phyloP scores from a whole-genome alignment of 2,113 vertebrate genomes.

The Sclerurus mexicanus region DNA sequence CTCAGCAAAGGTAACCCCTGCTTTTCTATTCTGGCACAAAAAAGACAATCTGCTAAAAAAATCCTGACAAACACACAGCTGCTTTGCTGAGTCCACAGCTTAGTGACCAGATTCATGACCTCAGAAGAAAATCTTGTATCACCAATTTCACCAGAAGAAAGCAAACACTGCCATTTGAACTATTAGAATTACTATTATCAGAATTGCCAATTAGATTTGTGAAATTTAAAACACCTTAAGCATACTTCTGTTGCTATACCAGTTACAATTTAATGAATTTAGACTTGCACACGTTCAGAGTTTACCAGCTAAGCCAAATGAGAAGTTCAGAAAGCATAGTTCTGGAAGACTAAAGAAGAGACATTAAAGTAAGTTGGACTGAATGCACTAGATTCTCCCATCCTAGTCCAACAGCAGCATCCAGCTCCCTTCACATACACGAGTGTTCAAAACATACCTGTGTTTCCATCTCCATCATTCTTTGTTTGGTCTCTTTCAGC shows the following conservation, averaged over 20 bases:
- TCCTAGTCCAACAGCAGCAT: background rate
- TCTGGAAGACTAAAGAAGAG: background rate
- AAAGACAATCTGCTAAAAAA: background rate
- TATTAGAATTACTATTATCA: background rate
- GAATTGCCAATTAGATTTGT: background rate
- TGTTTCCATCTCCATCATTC: conserved; percentile 93
- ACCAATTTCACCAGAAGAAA: background rate
- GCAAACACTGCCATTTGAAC: background rate
- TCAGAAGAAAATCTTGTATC: background rate
- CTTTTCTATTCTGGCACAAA: background rate
- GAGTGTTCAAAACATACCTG: conserved; percentile 76
- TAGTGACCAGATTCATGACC: background rate
- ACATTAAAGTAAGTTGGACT: background rate
- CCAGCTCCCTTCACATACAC: background rate
- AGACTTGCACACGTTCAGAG: background rate
- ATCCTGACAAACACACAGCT: background rate
- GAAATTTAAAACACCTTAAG: background rate
- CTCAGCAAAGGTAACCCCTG: background rate
- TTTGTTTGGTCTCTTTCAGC: conserved; percentile 89
- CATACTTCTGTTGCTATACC: background rate
- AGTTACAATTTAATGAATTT: background rate
- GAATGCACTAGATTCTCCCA: background rate
- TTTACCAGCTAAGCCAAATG: background rate
- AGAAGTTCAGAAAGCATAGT: background rate
- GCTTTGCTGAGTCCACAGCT: background rate